Conservation (phyloP, 2,113 vertebrate species). For the Gnathonemus longibarbis region DNA sequence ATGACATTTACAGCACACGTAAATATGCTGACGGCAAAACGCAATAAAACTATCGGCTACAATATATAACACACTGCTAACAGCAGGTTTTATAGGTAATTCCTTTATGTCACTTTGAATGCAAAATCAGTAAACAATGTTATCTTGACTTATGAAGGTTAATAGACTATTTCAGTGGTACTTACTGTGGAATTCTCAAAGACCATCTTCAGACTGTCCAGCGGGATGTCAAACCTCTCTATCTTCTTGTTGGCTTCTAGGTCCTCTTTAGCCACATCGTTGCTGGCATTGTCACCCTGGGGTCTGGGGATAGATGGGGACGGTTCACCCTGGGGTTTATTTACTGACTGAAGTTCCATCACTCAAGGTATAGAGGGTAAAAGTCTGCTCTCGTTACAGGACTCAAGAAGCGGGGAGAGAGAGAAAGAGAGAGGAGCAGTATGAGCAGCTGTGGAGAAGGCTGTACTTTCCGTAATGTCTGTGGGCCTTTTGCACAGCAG, state of each 20-base stretch:
- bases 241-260: conserved; percentile 44
- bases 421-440: conserved; percentile 35
- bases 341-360: conserved; percentile 64
- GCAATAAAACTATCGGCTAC: not conserved
- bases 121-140: not conserved
- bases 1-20: not conserved
- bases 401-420: not conserved
- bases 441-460: conserved; percentile 32
- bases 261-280: conserved; percentile 34
- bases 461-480: conserved; percentile 31
- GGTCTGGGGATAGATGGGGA: conserved; percentile 27
- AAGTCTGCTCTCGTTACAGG: conserved; percentile 9
- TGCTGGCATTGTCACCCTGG: conserved; percentile 16
- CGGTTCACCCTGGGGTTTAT: conserved; percentile 33
- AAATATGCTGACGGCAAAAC: not conserved
- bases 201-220: conserved; percentile 31
- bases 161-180: conserved; percentile 13
- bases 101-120: not conserved
- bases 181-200: conserved; percentile 29
- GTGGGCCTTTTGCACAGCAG: not conserved
- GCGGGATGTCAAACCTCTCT: conserved; percentile 25
- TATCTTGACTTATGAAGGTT: not conserved
- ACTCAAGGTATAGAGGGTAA: conserved; percentile 32
- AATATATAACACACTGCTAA: not conserved
- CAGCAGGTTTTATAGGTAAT: not conserved